Base-by-base conservation (phyloP, 2,113 vertebrate species). In the Gobiocypris rarus region DNA sequence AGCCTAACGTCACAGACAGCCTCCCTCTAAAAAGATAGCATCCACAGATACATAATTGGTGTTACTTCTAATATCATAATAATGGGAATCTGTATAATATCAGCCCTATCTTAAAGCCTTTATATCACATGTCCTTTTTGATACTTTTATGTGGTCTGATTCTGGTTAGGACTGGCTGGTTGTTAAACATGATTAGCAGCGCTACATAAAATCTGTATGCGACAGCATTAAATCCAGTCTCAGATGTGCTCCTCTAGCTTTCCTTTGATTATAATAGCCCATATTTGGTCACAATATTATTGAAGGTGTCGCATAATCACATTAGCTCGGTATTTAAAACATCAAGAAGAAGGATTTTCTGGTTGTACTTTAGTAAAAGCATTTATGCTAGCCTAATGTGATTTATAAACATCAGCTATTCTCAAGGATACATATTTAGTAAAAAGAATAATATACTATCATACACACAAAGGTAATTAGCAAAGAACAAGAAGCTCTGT, bases 1-100 rank as follows among this genome's bases (percentile, higher is more conserved):
- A 80, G 77, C 24, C 15, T 31, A 26, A 80, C 77, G 50, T 50
- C 17, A 50, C 77, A 80, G 77, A 80, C 65, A 15, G 59, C 10
- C 43, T 67, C 59, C 59, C 9, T 22, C 52, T 59, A 69, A 77
- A 58, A 77, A 77, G 19, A 22, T 50, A 15, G 15, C 13, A 3
- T n/a, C 63, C 76, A 50, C 41, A 80, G 65, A 65, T 6, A 61
- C 31, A 54, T 22, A 45, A 10, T 38, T 26, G 34, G 22, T 41
- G n/a, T 45, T 45, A 58, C 76, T 43, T 43, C 38, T n/a, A 78
- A 45, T 41, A 59, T 61, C 13, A 61, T 26, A 48, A 63, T 28
- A 63, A 45, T 11, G 13, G 38, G 14, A 41, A 61, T 43, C 43
- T 59, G 45, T 52, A 24, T 17, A 54, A 76, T 22, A 38, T 58